phyloP scores from a whole-genome alignment of 2,888 invertebrate genomes.

The Diaprepes abbreviatus region DNA sequence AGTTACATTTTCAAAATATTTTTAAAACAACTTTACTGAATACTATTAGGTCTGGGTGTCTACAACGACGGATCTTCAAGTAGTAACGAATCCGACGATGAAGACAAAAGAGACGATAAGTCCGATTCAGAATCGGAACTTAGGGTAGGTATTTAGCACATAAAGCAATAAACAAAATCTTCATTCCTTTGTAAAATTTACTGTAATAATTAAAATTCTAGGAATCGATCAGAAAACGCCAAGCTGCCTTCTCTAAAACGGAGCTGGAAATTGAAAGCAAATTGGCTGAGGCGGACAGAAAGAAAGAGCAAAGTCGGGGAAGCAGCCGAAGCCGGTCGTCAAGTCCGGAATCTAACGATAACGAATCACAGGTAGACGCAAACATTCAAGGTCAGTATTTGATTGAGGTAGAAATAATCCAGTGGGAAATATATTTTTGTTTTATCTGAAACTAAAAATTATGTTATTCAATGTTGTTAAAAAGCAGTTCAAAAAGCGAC shows the following conservation, averaged over 20 bases:
- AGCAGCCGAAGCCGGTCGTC: conserved; percentile 55
- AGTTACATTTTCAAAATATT: conserved; percentile 11
- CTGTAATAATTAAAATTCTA: conserved; percentile 35
- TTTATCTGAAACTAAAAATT: no score
- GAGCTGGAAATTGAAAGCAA: conserved; percentile 82
- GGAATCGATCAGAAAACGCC: conserved; percentile 73
- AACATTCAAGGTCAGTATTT: conserved; percentile 64
- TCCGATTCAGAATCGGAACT: conserved; percentile 81
- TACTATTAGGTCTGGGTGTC: conserved; percentile 80
- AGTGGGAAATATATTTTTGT: background rate
- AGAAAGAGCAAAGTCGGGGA: conserved; percentile 64
- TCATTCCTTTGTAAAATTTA: conserved; percentile 6
- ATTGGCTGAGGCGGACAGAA: conserved; percentile 75
- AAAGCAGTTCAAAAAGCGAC: no score
- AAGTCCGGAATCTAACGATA: conserved; percentile 67
- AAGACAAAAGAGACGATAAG: conserved; percentile 63
- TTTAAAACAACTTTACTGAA: conserved; percentile 23
- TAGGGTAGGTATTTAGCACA: conserved; percentile 71
- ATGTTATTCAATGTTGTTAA: no score
- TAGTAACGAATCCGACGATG: conserved; percentile 69
- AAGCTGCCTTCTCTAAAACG: conserved; percentile 80
- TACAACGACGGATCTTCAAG: conserved; percentile 80
- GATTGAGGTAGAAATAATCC: background rate
- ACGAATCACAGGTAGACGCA: conserved; percentile 67
- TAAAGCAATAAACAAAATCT: no score